Percentiles rank a stretch among this genome's conserved stretches.
These are phyloP conservation scores for Cepaea nemoralis DNA, from an alignment of 1,140 invertebrate species.

Conservation along the genomic window DNA sequence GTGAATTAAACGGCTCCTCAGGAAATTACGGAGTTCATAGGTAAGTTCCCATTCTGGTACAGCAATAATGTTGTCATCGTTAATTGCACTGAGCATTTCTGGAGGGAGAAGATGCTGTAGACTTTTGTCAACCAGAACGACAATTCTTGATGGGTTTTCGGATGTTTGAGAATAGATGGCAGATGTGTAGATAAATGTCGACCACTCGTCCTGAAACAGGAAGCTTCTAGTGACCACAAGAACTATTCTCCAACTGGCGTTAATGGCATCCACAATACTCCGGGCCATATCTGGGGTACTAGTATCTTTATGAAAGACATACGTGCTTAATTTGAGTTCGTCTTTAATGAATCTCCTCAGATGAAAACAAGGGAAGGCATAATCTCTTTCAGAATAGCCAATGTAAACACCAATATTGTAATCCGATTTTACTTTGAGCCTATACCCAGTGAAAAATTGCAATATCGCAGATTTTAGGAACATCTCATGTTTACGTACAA, in stretches of 20 bases:
- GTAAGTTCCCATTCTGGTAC: background rate
- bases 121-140: background rate
- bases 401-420: conserved; percentile 2
- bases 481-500: background rate
- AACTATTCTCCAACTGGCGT: background rate
- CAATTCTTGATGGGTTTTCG: background rate
- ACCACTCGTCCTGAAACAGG: background rate
- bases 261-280: background rate
- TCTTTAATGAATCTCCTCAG: background rate
- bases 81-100: background rate
- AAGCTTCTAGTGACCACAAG: background rate
- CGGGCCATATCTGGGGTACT: background rate
- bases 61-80: background rate
- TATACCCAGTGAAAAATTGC: background rate
- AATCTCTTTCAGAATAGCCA: background rate
- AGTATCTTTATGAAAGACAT: background rate
- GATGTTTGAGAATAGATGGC: background rate
- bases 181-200: background rate
- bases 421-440: background rate
- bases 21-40: no score
- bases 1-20: no score
- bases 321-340: background rate
- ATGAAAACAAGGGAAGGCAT: background rate
- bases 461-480: background rate
- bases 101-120: background rate